Percentiles rank a stretch among this genome's conserved stretches.
phyloP scores from a whole-genome alignment of 2,797 vertebrate species.

The Acipenser oxyrinchus region DNA sequence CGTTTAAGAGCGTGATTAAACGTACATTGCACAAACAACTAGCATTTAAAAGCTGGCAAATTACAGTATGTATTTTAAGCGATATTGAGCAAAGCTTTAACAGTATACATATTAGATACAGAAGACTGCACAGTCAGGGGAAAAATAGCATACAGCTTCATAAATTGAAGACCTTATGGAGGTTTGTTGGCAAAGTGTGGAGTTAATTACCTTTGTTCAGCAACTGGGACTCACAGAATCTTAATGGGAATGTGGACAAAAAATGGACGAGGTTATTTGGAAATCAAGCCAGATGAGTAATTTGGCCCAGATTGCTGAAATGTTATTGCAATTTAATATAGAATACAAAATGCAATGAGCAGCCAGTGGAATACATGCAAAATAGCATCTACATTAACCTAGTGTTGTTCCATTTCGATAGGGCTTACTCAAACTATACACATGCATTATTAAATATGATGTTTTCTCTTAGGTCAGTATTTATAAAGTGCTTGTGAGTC shows the following conservation, averaged over 20 bases:
- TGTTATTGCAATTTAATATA: slow-evolving; percentile 42
- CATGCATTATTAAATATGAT: slow-evolving; percentile 30
- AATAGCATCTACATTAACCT: slow-evolving; percentile 42
- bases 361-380: slow-evolving; percentile 29
- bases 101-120: too few species aligned
- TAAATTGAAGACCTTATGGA: too few species aligned
- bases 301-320: slow-evolving; percentile 34
- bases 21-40: too few species aligned
- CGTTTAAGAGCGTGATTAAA: too few species aligned
- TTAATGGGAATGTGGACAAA: slow-evolving; percentile 18
- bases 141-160: too few species aligned
- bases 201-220: not conserved
- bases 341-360: slow-evolving; percentile 32
- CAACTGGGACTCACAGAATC: not conserved
- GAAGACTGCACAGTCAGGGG: too few species aligned
- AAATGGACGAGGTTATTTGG: slow-evolving; percentile 36
- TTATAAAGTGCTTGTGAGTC: not conserved
- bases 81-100: too few species aligned
- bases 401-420: slow-evolving; percentile 13
- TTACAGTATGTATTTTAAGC: too few species aligned
- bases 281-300: slow-evolving; percentile 33
- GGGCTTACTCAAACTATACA: slow-evolving; percentile 30
- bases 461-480: not conserved
- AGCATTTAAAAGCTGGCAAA: too few species aligned
- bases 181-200: not conserved